Base-by-base conservation (phyloP, 2,888 invertebrate species). In the Nyleta sp. region DNA sequence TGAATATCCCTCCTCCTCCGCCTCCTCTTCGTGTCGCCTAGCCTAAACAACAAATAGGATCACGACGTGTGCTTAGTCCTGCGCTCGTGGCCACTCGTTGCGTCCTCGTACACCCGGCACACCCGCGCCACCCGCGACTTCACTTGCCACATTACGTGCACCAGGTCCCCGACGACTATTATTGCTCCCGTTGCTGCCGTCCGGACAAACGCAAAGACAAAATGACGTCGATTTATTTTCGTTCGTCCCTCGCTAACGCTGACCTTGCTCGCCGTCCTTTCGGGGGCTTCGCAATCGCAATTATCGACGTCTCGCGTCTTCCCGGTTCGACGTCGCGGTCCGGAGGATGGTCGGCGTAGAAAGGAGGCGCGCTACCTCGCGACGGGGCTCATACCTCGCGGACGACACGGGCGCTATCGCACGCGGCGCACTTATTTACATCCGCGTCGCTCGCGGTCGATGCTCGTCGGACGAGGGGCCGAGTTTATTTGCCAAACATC, bases 21-120 rank as follows among this genome's bases (percentile, higher is more conserved):
- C n/a, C n/a, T n/a, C n/a, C n/a, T 7, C 18, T 31, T 59, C 6
- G 15, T n/a, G 24, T 10, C 13, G 22, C 40, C 38, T 48, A 55
- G 60, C 50, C 64, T 72, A 55, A 64, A 60, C 42, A 60, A 64
- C 57, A 72, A 72, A 64, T 40, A 57, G 33, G 64, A 72, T 72
- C 72, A 72, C 72, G 72, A 72, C 33, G 20, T 22, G 59, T 59
- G 73, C 59, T 73, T 73, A 73, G 73, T 73, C 65, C 73, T 65
- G 57, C 35, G 5, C 11, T 42, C 35, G 15, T 15, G 11, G 11
- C 4, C 64, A 48, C 46, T 57, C 6, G 44, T n/a, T 8, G 31
- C 20, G 13, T 33, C 38, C 17, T 59, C 42, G 24, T 7, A 46
- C 65, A 35, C 5, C 57, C 57, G 50, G 46, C 55, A 24, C 57